Evolutionary conservation across 2,797 vertebrate species (phyloP), one percentile per base, ranked within the genome.

Genomic region (Falco berigora): DNA sequence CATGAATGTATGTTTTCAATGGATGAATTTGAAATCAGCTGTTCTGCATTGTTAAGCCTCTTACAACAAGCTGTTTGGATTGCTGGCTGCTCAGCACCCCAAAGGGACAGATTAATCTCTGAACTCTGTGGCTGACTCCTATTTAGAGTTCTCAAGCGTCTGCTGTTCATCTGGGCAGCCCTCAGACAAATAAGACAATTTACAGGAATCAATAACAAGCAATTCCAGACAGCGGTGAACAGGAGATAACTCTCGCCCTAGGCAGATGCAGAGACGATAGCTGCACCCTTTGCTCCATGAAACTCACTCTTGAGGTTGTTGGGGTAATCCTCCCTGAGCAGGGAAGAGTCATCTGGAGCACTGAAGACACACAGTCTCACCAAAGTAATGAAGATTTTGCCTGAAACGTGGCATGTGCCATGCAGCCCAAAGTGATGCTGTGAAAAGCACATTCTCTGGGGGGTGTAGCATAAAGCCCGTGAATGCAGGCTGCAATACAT

Each of bases 71-170:
- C 92, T 94, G 86, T 93, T 96, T 96, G 94, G 94, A 86, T 92
- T 92, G 76, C 92, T 90, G 94, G 80, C 92, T 96, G 92, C 93
- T 97, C 96, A 95, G 95, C 91, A 92, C 91, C 95, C 93, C 90
- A 94, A 97, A 96, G 91, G 95, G 91, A 95, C 86, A 93, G 91
- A 96, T 96, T 96, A 95, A 97, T 95, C 94, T 97, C 94, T 97
- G 95, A 97, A 96, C 93, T 90, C 89, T 88, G 85, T 88, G 89
- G 89, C 94, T 94, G 75, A 94, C 79, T 95, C 44, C 14, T 82
- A 95, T 81, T 96, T 93, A 78, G 75, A 73, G 86, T 90, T 91
- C 79, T 90, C 68, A 68, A 74, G 69, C 2, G 30, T 93, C 94
- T 93, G 92, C 87, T 84, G 91, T 82, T 95, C 96, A 66, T 96